These are phyloP conservation scores for Ambastaia sidthimunki DNA, from an alignment of 2,797 vertebrate species.

Conservation along the genomic window DNA sequence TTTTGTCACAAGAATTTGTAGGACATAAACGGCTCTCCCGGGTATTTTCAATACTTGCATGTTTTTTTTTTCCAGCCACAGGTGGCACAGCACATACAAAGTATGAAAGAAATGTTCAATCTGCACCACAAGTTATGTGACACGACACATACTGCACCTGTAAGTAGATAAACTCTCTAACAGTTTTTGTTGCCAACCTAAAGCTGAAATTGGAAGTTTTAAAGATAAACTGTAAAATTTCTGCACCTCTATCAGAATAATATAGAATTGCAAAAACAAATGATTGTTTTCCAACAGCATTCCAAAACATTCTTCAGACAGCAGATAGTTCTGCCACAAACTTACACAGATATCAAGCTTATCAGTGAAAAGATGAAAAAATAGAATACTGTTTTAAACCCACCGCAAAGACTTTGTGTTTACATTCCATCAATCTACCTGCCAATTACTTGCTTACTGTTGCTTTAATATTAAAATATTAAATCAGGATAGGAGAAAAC, in stretches of 20 bases:
- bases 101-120: background rate
- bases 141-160: background rate
- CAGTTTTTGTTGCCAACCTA: background rate
- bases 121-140: background rate
- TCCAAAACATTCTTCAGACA: no score
- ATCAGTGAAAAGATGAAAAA: no score
- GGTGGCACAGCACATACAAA: background rate
- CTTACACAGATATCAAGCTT: no score
- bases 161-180: background rate
- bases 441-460: no score
- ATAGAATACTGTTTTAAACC: no score
- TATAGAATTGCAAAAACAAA: background rate
- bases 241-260: background rate
- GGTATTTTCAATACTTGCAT: background rate
- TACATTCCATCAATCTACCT: no score
- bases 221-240: background rate
- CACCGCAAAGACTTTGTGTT: no score
- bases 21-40: constrained; percentile 5
- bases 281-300: no score
- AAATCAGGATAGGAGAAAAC: no score
- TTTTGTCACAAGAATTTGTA: constrained; percentile 34
- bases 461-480: no score
- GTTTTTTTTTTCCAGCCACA: constrained; percentile 30
- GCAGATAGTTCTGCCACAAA: no score
- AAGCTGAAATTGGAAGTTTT: background rate